A percentile compares a stretch with the other conserved stretches of the same genome.
Evolutionary conservation across 2,888 invertebrate species (phyloP).

Genomic region (Rhagonycha lutea): DNA sequence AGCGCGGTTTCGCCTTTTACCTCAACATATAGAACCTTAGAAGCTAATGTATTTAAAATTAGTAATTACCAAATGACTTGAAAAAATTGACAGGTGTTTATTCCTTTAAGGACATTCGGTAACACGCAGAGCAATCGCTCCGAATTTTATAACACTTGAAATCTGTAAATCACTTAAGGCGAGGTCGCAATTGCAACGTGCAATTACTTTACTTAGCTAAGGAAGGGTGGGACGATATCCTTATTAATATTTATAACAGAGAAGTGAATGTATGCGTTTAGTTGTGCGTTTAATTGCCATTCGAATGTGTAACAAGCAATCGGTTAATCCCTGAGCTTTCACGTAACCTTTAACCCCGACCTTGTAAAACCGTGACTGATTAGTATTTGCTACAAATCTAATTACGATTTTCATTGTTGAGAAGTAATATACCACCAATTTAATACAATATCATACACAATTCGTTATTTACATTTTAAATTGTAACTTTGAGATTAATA

Average conservation of each 20-base stretch:
- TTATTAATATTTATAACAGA: slow-evolving; percentile 6
- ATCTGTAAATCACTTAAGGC: slow-evolving; percentile 10
- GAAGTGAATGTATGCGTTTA: slow-evolving; percentile 15
- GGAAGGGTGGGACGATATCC: slow-evolving; percentile 13
- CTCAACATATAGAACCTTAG: background rate
- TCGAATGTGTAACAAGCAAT: background rate
- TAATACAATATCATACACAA: background rate
- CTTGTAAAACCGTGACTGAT: slow-evolving; percentile 21
- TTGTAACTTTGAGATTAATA: background rate
- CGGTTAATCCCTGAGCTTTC: slow-evolving; percentile 11
- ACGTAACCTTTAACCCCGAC: slow-evolving; percentile 25
- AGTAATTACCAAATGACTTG: background rate
- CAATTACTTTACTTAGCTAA: slow-evolving; percentile 18
- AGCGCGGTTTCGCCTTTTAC: background rate
- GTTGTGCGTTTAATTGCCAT: slow-evolving; percentile 7
- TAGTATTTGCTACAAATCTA: background rate
- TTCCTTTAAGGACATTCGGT: slow-evolving; percentile 5
- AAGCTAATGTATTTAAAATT: background rate
- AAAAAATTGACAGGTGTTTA: slow-evolving; percentile 8
- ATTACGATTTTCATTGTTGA: background rate
- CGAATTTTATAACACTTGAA: slow-evolving; percentile 6
- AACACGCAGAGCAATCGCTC: slow-evolving; percentile 11
- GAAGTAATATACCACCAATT: background rate
- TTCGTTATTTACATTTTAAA: background rate
- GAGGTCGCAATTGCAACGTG: slow-evolving; percentile 25